Base-by-base conservation (phyloP, 2,888 invertebrate species). In the Stenodema calcarata region DNA sequence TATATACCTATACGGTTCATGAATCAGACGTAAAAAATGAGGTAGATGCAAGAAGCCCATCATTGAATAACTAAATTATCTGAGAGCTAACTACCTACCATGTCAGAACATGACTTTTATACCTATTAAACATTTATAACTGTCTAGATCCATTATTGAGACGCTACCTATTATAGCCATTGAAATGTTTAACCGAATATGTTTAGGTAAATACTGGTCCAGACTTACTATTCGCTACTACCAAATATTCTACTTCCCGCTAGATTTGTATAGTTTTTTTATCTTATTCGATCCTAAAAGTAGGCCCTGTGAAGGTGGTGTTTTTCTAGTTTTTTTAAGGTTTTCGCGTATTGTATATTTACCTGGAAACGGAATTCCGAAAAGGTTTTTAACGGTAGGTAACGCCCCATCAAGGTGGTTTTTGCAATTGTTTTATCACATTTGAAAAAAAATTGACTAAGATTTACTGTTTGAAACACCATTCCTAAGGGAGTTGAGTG, bases 111-210 rank as follows among this genome's bases (percentile, higher is more conserved):
- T 27, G 27, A 27, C 35, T 35, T 35, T 2, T 35, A 18, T 23
- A 62, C 6, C 62, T 62, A 62, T 62, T 47, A 47, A 4, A 35
- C 35, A 62, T 23, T n/a, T n/a, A n/a, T n/a, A n/a, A 27, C 27
- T 23, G 35, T 35, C 23, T 62, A 23, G 4, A 27, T 62, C 0
- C 62, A 35, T 35, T 35, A 35, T 7, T 62, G 9, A 35, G 18
- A 11, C 27, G 62, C 62, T 62, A 62, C 62, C 62, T 62, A 23
- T 23, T 73, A 73, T 41, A 73, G 30, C 50, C 27, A 54, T 23
- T 80, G 80, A 80, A 80, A 80, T 80, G 80, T 80, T 35, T 80
- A 27, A 80, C 80, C 30, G 78, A 80, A 80, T 80, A 80, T 80
- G 80, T 80, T 30, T 50, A 28, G 50, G 50, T 54, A 30, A 47